Conservation (phyloP, 1,140 invertebrate species). For the Dermatophagoides farinae region DNA sequence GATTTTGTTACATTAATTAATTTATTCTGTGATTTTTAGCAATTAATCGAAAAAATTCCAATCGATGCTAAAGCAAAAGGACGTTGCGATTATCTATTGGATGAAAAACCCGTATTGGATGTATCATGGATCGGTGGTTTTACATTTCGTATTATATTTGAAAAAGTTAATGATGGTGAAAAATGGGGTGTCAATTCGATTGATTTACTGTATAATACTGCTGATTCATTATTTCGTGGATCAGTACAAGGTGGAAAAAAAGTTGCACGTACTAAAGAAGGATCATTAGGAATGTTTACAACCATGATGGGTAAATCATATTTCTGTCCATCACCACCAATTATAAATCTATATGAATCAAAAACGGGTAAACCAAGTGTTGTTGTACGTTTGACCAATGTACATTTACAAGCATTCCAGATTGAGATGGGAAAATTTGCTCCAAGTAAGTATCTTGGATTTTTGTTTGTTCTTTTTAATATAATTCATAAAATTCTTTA, state of each 20-base stretch:
- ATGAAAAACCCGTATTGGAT: conserved; percentile 15
- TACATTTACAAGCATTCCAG: conserved; percentile 41
- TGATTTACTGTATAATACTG: conserved; percentile 21
- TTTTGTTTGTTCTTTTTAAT: not conserved
- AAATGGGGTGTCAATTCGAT: conserved; percentile 20
- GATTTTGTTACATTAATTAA: not conserved
- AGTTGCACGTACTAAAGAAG: conserved; percentile 16
- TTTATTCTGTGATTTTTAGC: conserved; percentile 12
- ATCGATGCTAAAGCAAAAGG: conserved; percentile 17
- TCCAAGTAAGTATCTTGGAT: conserved; percentile 24
- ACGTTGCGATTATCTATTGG: conserved; percentile 16
- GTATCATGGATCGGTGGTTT: conserved; percentile 16
- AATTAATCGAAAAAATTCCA: conserved; percentile 15
- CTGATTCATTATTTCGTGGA: conserved; percentile 19
- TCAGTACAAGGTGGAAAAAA: conserved; percentile 16
- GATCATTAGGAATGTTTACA: conserved; percentile 40
- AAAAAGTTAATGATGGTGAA: conserved; percentile 11
- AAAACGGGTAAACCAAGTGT: conserved; percentile 17
- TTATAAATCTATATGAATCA: conserved; percentile 19
- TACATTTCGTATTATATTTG: conserved; percentile 16
- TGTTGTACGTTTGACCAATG: conserved; percentile 28
- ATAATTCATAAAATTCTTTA: not conserved
- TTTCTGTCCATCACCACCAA: conserved; percentile 31
- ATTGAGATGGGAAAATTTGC: conserved; percentile 41
- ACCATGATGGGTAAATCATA: conserved; percentile 67